Evolutionary conservation across 2,888 invertebrate species (phyloP).

Genomic region (Xylota segnis): DNA sequence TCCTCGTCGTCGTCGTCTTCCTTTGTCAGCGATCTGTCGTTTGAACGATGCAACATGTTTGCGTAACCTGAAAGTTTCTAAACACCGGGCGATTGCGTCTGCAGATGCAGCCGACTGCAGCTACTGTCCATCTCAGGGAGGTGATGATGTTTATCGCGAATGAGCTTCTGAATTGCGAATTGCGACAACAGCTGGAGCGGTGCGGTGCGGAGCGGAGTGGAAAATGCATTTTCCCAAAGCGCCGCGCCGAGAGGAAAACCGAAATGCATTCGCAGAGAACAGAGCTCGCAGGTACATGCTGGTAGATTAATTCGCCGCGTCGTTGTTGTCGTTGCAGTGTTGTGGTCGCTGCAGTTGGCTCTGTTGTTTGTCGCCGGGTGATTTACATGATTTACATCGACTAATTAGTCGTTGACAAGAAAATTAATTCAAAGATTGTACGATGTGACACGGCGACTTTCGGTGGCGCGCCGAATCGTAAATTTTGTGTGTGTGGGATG

Average conservation of each 20-base stretch:
- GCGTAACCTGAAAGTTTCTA: constrained; percentile 66
- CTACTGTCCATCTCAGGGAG: constrained; percentile 15
- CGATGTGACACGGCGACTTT: constrained; percentile 59
- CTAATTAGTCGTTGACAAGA: constrained; percentile 76
- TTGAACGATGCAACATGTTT: constrained; percentile 67
- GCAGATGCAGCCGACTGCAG: constrained; percentile 3
- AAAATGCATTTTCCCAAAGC: constrained; percentile 28
- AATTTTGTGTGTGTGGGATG: constrained; percentile 51
- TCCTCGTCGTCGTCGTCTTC: constrained; percentile 2
- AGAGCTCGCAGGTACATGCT: constrained; percentile 28
- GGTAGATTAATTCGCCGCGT: constrained; percentile 23
- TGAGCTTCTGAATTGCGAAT: constrained; percentile 20
- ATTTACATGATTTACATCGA: constrained; percentile 75
- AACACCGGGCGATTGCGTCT: constrained; percentile 46
- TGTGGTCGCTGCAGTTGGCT: constrained; percentile 21
- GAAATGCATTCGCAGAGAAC: constrained; percentile 26
- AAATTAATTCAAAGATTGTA: constrained; percentile 72
- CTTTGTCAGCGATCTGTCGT: constrained; percentile 45
- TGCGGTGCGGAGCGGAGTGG: neutral
- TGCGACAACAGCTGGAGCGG: neutral
- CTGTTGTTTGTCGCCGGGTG: constrained; percentile 63
- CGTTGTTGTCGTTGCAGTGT: constrained; percentile 16
- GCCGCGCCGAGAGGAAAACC: neutral
- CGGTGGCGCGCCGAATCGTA: constrained; percentile 43
- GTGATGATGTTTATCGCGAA: constrained; percentile 45